phyloP scores from a whole-genome alignment of 2,113 vertebrate species.

The Murina feae region DNA sequence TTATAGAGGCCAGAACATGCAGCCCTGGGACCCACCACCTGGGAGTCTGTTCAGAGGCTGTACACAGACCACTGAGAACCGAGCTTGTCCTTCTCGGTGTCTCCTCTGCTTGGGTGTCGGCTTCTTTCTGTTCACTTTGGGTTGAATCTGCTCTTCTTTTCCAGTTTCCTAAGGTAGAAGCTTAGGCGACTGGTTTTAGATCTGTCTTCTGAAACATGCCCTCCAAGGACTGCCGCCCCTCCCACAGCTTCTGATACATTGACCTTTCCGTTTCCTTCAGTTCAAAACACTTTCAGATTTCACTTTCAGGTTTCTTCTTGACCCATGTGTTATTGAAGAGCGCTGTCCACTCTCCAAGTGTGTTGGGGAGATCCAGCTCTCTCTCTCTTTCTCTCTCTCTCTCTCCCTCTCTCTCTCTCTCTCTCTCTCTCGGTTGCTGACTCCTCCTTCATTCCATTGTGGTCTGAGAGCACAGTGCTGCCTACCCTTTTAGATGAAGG shows the following conservation, averaged over 20 bases:
- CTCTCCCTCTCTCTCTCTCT: too few relatives aligned
- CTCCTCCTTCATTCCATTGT: not conserved
- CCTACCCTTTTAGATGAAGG: not conserved
- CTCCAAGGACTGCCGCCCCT: not conserved
- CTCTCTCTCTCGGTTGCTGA: too few relatives aligned
- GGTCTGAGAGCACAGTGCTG: too few relatives aligned
- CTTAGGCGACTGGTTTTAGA: not conserved
- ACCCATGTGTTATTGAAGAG: not conserved
- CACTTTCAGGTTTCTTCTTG: not conserved
- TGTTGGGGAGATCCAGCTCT: not conserved
- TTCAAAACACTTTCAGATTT: not conserved
- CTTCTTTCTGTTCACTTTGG: not conserved
- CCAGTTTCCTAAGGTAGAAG: not conserved
- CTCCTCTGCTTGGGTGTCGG: too few relatives aligned
- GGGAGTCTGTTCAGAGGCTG: too few relatives aligned
- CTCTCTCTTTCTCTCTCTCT: too few relatives aligned
- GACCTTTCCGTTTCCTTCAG: not conserved
- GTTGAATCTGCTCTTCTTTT: not conserved
- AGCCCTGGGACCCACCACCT: too few relatives aligned
- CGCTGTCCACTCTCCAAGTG: not conserved
- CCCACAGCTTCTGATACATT: not conserved
- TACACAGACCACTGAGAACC: not conserved
- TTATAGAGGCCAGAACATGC: not conserved
- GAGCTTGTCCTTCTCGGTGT: not conserved
- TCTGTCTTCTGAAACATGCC: not conserved